Percentiles rank a stretch among this genome's conserved stretches.
Conservation (phyloP, 2,797 vertebrate species). For the Streptopelia turtur region DNA sequence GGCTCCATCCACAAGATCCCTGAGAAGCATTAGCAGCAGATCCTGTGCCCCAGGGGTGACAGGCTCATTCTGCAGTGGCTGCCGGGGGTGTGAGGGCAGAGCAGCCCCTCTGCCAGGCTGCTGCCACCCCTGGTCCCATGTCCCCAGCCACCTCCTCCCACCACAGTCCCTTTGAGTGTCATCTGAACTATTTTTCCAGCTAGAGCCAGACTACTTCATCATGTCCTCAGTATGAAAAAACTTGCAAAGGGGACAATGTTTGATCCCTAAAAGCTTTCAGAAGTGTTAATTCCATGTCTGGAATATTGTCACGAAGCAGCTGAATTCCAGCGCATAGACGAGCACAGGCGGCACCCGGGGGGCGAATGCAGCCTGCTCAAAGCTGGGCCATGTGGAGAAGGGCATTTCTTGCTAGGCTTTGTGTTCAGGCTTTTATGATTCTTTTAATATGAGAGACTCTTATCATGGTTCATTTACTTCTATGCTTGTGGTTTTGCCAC, state of each 20-base stretch:
- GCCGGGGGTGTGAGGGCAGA: neutral
- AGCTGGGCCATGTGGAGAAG: constrained; percentile 22
- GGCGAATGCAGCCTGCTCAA: neutral
- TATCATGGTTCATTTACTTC: constrained; percentile 57
- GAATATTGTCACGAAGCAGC: constrained; percentile 44
- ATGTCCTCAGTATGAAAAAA: constrained; percentile 24
- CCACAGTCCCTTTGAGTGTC: neutral
- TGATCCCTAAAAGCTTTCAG: constrained; percentile 52
- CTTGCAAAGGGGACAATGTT: constrained; percentile 41
- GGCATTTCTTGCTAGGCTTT: constrained; percentile 36
- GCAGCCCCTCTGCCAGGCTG: accelerated
- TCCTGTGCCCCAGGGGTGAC: accelerated
- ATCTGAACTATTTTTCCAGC: constrained; percentile 1
- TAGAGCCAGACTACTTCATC: constrained; percentile 39
- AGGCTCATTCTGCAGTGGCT: neutral
- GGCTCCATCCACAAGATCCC: neutral
- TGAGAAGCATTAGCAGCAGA: neutral
- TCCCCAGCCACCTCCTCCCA: neutral
- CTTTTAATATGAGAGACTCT: constrained; percentile 42
- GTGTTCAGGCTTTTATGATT: constrained; percentile 43
- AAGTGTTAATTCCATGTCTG: constrained; percentile 56
- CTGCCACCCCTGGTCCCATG: neutral
- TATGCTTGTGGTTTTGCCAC: constrained; percentile 59
- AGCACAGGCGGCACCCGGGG: neutral
- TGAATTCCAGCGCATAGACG: neutral